Evolutionary conservation across 2,113 vertebrate species (phyloP), one percentile per base, ranked within the genome.

Genomic region (Limanda limanda): DNA sequence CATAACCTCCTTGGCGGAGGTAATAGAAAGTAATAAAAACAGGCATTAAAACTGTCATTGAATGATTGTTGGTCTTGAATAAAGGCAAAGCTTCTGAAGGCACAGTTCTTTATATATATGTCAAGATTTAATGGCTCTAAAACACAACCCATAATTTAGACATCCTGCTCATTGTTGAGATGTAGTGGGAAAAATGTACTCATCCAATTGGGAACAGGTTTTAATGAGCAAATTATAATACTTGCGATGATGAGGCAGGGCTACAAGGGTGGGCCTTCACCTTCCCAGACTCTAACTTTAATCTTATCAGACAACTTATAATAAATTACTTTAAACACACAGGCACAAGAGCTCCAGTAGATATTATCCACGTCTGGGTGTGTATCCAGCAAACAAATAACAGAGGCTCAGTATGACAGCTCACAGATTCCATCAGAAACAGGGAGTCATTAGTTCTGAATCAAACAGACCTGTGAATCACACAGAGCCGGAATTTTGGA

Each of bases 111-210:
- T 9, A 8, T 52, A 24, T 56, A 25, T 40, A 45, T 54, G 14
- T 8, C 5, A 56, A 23, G 12, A 56, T 24, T 58, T 2, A 27
- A 25, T 10, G 18, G 13, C 58, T 55, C 23, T 4, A 42, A 21
- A 17, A 17, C 35, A 52, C 4, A 66, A 52, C 61, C 76, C 14
- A 1, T 59, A 12, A 78, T 52, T 71, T 58, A 58, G 18, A 27
- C n/a, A n/a, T 23, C 11, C 9, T 8, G 13, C 4, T n/a, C 67
- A 21, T 60, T 35, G 57, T 20, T 60, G 27, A 35, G 8, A 35
- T 60, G 17, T 4, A 20, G 27, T 60, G 27, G 57, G 57, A 60
- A 60, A 76, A 17, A 6, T 23, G 2, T 6, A 47, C 21, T 56
- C 54, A 20, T 57, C 20, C 11, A 2, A 10, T 37, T 37, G 35